A percentile compares a stretch with the other conserved stretches of the same genome.
These are phyloP conservation scores for Pseudococcus longispinus DNA, from an alignment of 2,888 invertebrate species.

Conservation along the genomic window DNA sequence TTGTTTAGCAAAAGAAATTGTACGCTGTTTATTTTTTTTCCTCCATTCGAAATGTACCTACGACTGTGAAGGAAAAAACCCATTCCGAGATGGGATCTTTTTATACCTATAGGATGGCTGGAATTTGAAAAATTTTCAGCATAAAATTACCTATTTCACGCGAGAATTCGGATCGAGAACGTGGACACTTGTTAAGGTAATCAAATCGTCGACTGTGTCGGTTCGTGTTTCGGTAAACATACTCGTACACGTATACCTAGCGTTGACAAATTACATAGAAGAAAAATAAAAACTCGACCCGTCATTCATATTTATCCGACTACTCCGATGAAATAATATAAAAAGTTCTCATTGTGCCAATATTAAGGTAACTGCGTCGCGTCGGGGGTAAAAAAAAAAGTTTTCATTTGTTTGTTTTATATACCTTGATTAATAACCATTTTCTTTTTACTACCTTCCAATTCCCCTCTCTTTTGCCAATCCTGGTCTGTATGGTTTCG, in stretches of 20 bases:
- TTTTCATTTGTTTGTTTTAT: not conserved
- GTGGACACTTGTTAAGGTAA: not conserved
- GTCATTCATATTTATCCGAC: not conserved
- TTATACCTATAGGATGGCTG: not conserved
- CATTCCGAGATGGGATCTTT: not conserved
- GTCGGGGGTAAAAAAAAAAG: not conserved
- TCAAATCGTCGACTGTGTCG: not conserved
- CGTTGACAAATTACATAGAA: constrained; percentile 8
- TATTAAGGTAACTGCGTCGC: not conserved
- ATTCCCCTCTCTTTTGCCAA: not conserved
- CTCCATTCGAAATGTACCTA: not conserved
- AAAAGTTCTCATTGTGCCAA: not conserved
- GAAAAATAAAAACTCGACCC: not conserved
- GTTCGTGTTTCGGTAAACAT: not conserved
- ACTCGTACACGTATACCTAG: not conserved
- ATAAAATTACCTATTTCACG: constrained; percentile 8
- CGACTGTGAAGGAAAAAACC: not conserved
- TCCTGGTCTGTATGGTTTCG: not conserved
- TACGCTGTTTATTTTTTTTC: not conserved
- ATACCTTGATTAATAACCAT: constrained; percentile 7
- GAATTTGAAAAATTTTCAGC: constrained; percentile 5
- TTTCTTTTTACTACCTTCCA: not conserved
- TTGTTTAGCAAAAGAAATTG: constrained; percentile 7
- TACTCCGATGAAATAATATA: not conserved
- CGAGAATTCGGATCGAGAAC: not conserved